Conservation (phyloP, 1,140 invertebrate genomes). For the Caenorhabditis latens region DNA sequence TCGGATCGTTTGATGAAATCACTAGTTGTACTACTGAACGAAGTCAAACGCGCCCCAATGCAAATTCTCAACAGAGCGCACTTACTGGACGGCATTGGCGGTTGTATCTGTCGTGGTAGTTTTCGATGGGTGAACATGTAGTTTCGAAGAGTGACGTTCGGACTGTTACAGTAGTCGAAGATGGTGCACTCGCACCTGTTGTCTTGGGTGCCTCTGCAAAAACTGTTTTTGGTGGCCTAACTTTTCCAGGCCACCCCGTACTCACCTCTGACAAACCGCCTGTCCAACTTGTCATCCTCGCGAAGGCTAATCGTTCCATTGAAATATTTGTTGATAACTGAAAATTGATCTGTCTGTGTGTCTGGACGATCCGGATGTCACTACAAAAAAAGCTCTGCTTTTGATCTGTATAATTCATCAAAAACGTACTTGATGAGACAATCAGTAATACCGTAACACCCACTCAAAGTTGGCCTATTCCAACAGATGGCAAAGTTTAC, state of each 20-base stretch:
- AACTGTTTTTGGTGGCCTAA: background rate
- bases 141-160: background rate
- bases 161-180: conserved; percentile 12
- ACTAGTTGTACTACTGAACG: too few relatives aligned
- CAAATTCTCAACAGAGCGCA: too few relatives aligned
- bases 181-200: conserved; percentile 5
- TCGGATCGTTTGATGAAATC: too few relatives aligned
- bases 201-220: conserved; percentile 20
- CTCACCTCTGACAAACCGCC: conserved; percentile 37
- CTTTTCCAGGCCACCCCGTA: background rate
- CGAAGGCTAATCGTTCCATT: conserved; percentile 42
- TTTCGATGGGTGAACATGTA: conserved; percentile 19
- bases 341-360: background rate
- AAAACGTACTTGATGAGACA: too few relatives aligned
- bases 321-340: conserved; percentile 58
- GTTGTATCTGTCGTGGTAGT: conserved; percentile 26
- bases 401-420: too few relatives aligned
- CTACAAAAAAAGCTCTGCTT: too few relatives aligned
- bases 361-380: too few relatives aligned
- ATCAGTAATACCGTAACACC: too few relatives aligned
- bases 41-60: too few relatives aligned
- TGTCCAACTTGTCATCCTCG: background rate
- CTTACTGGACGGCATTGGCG: background rate
- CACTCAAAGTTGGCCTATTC: too few relatives aligned
- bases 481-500: too few relatives aligned